Base-by-base conservation (phyloP, 2,888 invertebrate genomes). In the Tachystola acroxantha region DNA sequence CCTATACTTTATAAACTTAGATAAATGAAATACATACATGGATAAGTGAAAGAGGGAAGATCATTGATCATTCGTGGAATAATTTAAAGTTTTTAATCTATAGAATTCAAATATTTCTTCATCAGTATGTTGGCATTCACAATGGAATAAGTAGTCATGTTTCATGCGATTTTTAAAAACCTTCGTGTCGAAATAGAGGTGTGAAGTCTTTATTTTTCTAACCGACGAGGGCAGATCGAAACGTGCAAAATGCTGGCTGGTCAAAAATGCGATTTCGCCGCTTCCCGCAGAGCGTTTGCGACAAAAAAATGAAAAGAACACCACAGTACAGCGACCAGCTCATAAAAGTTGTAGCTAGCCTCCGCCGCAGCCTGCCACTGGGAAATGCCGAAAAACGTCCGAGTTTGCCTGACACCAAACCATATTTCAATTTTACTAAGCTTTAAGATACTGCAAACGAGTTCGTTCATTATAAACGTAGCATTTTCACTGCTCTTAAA, bases 331-430 rank as follows among this genome's bases (percentile, higher is more conserved):
- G 54, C 59, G 64, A 55, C 53, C 39, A 61, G 62, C 70, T 78
- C 77, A 80, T 84, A 72, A 81, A 82, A 76, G 57, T 77, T 84
- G 71, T 74, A 79, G 57, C 53, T 50, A 47, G 50, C 53, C 50
- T 53, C 51, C 57, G 50, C 60, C 52, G 46, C 52, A 46, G 49
- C 46, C 43, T 46, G 54, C 46, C 45, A 43, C 53, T 28, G 57
- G 62, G 61, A 67, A 65, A 70, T 63, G 64, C 54, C 56, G 57
- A 57, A 65, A 65, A 68, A 69, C 24, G 32, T 29, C 26, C 9
- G 13, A 22, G 32, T 29, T 29, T 4, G 28, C 20, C 31, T 25
- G 31, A 34, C 19, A 14, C 13, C 33, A 10, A 16, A 27, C 34
- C 33, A 30, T 24, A 36, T 29, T 40, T 32, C 24, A 33, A 29